Base-by-base conservation (phyloP, 2,888 invertebrate species). In the Rhaphigaster nebulosa region DNA sequence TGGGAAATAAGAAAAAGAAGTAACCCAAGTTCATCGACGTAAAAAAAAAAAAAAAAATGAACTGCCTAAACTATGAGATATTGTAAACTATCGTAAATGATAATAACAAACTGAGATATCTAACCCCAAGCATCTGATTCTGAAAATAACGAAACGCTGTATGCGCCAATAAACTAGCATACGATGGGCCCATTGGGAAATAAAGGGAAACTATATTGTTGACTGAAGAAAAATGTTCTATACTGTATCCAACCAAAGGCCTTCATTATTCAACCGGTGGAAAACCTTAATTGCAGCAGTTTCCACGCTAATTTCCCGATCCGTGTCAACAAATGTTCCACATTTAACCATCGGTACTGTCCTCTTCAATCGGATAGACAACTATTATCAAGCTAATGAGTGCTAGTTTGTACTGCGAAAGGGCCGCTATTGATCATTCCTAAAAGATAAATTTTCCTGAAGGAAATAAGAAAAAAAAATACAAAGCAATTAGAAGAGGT, bases 151-250 rank as follows among this genome's bases (percentile, higher is more conserved):
- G 65, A 4, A 29, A 65, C 15, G 29, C 23, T 60, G 29, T 65
- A 65, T 29, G 18, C 6, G 29, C 29, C 29, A 29, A 65, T 65
- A 65, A 29, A 65, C 18, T 3, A 29, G 65, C 12, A 15, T 15
- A 65, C 29, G 65, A 65, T 65, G 65, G 65, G 65, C 15, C 65
- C 65, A 12, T 65, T 65, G 65, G 65, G 65, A 65, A 65, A 65
- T 65, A 65, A 15, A 29, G 29, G 29, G 60, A n/a, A 65, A 29
- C 65, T 65, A 18, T 29, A 29, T 65, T 29, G 29, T 65, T 65
- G 29, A 29, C 6, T 4, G 65, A 65, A 12, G 65, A 65, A 65
- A 29, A 29, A 65, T 18, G 3, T 29, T 65, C 29, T 15, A 29
- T 18, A 65, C 29, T 29, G 29, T 65, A 65, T 3, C 65, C 12